Conservation (phyloP, 2,113 vertebrate genomes). For the Oreochromis tanganicae region DNA sequence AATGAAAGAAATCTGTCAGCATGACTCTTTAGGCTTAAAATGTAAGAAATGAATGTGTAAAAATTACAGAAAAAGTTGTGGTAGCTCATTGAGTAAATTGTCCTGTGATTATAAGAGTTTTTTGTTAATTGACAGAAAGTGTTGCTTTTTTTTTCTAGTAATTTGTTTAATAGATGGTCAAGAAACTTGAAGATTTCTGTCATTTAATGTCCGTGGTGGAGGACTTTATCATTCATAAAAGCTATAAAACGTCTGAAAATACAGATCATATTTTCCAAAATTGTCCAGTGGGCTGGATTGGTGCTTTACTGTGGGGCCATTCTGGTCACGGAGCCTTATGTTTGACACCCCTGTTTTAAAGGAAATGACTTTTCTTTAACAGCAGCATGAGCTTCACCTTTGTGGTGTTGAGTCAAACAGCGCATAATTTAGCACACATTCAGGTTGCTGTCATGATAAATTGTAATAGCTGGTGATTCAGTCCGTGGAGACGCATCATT, state of each 20-base stretch:
- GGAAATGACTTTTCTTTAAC: background rate
- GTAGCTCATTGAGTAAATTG: background rate
- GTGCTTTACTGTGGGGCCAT: background rate
- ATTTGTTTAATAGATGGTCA: background rate
- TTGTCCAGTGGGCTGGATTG: background rate
- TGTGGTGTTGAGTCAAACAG: background rate
- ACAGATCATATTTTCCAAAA: background rate
- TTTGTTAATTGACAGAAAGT: background rate
- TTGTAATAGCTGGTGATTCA: background rate
- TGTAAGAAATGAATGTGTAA: background rate
- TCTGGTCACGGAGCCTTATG: background rate
- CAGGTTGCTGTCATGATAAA: background rate
- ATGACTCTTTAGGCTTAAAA: background rate
- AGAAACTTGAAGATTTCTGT: background rate
- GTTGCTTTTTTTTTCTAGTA: rapidly evolving
- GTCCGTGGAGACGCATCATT: background rate
- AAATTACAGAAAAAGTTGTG: background rate
- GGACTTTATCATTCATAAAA: background rate
- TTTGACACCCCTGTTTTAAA: background rate
- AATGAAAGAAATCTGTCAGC: background rate
- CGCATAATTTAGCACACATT: background rate
- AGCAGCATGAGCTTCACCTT: background rate
- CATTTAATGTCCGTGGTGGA: background rate
- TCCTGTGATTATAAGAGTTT: background rate
- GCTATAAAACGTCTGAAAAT: background rate